Evolutionary conservation across 2,113 vertebrate species (phyloP).

Genomic region (Typhlomys cinereus): DNA sequence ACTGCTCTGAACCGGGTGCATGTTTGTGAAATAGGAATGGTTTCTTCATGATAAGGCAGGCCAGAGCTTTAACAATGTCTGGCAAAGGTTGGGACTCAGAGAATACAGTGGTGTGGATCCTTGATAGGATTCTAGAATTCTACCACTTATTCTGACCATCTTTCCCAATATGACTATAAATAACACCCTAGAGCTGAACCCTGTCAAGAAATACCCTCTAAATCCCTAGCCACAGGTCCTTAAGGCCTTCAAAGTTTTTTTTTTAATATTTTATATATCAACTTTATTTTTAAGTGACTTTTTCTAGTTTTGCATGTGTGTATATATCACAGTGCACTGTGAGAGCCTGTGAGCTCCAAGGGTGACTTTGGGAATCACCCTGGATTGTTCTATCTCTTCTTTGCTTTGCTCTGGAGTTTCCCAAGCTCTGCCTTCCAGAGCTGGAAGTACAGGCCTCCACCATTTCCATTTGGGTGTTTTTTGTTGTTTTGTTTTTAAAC

Average conservation of each 20-base stretch:
- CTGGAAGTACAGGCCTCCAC: too few species aligned
- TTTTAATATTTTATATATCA: too few species aligned
- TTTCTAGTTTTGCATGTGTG: too few species aligned
- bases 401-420: too few species aligned
- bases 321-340: too few species aligned
- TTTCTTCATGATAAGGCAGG: not conserved
- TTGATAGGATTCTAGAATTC: not conserved
- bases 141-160: not conserved
- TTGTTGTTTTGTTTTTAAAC: too few species aligned
- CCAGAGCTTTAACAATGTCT: not conserved
- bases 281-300: too few species aligned
- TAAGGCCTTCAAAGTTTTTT: not conserved
- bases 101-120: not conserved
- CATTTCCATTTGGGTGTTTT: too few species aligned
- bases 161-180: not conserved
- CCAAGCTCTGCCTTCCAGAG: too few species aligned
- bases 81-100: not conserved
- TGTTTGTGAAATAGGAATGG: not conserved
- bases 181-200: not conserved
- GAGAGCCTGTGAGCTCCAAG: too few species aligned
- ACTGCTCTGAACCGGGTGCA: not conserved
- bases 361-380: too few species aligned
- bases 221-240: not conserved
- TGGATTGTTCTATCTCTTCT: too few species aligned
- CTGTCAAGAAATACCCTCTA: not conserved